Evolutionary conservation across 2,113 vertebrate genomes (phyloP), one percentile per base, ranked within the genome.

Genomic region (Cavia aperea): DNA sequence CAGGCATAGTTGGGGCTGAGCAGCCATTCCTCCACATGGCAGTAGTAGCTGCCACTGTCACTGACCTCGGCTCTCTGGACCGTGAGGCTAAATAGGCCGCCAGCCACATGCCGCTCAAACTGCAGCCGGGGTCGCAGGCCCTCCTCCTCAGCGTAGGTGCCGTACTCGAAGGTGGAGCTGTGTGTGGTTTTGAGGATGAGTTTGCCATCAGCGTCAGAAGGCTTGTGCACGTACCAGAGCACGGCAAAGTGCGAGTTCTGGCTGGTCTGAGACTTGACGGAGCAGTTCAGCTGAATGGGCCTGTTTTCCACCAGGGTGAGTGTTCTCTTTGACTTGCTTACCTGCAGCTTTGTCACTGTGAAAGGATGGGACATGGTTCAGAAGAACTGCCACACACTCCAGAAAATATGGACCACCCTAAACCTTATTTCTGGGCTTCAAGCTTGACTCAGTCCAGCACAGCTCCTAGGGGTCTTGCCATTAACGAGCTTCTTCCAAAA

Each of bases 11-110:
- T 98, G 91, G 98, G 98, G 89, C 97, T 98, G 85, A 98, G 97
- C 96, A 98, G 97, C 98, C 98, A 98, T 90, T 98, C 98, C 92
- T 99, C 99, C 97, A 99, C 99, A 0, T 99, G 98, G 97, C 99
- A 99, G 97, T 99, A 99, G 97, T 99, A 99, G 75, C 98, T 98
- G 90, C 99, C 99, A 0, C 98, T 99, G 96, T 99, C 99, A 0
- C 98, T 98, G 95, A 97, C 98, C 96, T 99, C 98, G 0, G 99
- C 98, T n/a, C 98, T 97, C 97, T 99, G 98, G 89, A 99, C 97
- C 0, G 99, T 99, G 90, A 99, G 98, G 94, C 98, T 98, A 83
- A 99, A 99, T 68, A 99, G 98, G 2, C 98, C 98, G 0, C 98
- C 98, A 0, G 98, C 98, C 5, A 39, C 82, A 0, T 98, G 98